Evolutionary conservation across 2,797 vertebrate species (phyloP).

Genomic region (Gouania willdenowi): DNA sequence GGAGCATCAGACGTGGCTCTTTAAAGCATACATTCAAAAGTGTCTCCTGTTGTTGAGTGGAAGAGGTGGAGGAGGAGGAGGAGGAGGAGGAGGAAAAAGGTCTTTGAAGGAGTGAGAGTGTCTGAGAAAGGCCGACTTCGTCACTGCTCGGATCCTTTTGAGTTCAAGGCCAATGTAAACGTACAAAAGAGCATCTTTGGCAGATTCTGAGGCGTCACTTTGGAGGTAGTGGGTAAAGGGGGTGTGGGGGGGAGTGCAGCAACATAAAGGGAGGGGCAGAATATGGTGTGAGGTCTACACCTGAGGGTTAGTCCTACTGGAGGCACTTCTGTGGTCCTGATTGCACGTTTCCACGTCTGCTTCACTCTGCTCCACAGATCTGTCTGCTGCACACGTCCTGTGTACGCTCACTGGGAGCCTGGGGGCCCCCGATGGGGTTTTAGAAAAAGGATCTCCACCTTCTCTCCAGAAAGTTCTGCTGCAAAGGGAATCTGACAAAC

Average conservation of each 20-base stretch:
- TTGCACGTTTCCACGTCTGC: conserved; percentile 36
- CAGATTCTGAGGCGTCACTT: conserved; percentile 77
- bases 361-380: conserved; percentile 30
- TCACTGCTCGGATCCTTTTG: conserved; percentile 37
- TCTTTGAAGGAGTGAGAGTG: conserved; percentile 24
- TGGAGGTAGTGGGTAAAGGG: conserved; percentile 88
- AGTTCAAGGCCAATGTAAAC: conserved; percentile 69
- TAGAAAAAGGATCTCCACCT: conserved; percentile 60
- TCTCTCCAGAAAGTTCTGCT: conserved; percentile 79
- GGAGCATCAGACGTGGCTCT: conserved; percentile 53
- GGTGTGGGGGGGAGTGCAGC: conserved; percentile 38
- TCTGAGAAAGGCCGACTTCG: conserved; percentile 31
- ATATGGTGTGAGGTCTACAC: conserved; percentile 67
- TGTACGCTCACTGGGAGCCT: conserved; percentile 67
- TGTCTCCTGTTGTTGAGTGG: conserved; percentile 40
- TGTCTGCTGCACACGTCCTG: conserved; percentile 53
- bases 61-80: conserved; percentile 10
- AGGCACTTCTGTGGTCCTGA: conserved; percentile 71
- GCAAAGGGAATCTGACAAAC: conserved; percentile 75
- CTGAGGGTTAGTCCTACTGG: conserved; percentile 82
- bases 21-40: conserved; percentile 72
- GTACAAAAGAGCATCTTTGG: conserved; percentile 80
- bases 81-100: not conserved
- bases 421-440: conserved; percentile 47
- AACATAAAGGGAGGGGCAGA: conserved; percentile 35